A percentile compares a stretch with the other conserved stretches of the same genome.
These are phyloP conservation scores for Scaptomyza parva DNA, from an alignment of 2,888 invertebrate genomes.

Conservation along the genomic window DNA sequence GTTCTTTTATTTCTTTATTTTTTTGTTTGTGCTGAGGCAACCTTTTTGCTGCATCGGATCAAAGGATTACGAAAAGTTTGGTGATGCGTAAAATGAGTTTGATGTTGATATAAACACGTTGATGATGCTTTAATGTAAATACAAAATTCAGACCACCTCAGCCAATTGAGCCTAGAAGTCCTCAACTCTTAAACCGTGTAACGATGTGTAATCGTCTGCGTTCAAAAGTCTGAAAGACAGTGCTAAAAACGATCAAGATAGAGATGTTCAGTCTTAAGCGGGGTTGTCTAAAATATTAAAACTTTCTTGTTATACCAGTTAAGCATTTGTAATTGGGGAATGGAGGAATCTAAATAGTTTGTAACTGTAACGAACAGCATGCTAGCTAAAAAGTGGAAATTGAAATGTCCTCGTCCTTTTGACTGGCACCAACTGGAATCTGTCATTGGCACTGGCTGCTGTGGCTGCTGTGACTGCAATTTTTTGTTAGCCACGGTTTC, in stretches of 20 bases:
- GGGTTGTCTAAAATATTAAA: too few relatives aligned
- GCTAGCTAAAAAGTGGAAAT: slow-evolving; percentile 8
- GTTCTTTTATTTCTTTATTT: slow-evolving; percentile 25
- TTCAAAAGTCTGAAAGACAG: slow-evolving; percentile 31
- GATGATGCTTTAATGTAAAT: slow-evolving; percentile 81
- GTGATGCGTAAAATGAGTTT: slow-evolving; percentile 81
- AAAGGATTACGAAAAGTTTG: slow-evolving; percentile 79
- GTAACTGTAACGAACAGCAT: too few relatives aligned
- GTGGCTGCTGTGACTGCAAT: slow-evolving; percentile 6
- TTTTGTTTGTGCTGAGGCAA: slow-evolving; percentile 28
- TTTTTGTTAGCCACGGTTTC: slow-evolving; percentile 2
- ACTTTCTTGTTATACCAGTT: too few relatives aligned
- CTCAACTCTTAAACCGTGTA: slow-evolving; percentile 40
- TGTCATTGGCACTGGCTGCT: slow-evolving; percentile 15
- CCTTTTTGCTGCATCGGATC: slow-evolving; percentile 68
- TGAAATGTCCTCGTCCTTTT: slow-evolving; percentile 28
- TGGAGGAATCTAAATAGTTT: not conserved
- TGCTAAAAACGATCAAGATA: slow-evolving; percentile 15
- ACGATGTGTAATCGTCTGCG: slow-evolving; percentile 73
- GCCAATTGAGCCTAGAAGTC: slow-evolving; percentile 19
- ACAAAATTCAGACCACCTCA: slow-evolving; percentile 52
- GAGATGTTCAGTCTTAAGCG: not conserved
- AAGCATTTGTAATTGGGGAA: too few relatives aligned
- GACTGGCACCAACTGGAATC: slow-evolving; percentile 27
- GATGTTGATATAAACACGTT: slow-evolving; percentile 81